Conservation (phyloP, 2,797 vertebrate genomes). For the Ataeniobius toweri region DNA sequence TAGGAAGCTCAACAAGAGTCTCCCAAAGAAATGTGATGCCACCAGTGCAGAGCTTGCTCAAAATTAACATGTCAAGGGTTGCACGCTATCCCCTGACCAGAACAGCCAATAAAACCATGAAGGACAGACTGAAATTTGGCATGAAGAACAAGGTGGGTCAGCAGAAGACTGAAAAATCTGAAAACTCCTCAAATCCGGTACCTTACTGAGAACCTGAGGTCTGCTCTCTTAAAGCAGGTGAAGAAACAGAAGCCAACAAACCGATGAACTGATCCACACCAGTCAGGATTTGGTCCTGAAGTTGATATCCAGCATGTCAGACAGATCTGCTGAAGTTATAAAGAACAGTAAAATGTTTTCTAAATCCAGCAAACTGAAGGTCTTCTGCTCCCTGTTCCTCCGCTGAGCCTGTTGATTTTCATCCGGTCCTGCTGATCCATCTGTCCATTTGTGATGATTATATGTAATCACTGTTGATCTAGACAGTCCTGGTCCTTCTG, state of each 20-base stretch:
- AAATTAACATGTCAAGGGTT: no score
- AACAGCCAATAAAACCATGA: no score
- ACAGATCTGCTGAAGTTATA: neutral
- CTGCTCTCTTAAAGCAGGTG: no score
- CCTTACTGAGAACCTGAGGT: neutral
- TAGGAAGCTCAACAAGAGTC: no score
- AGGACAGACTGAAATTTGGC: no score
- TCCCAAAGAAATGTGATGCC: neutral
- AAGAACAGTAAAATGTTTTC: neutral
- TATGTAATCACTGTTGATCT: conserved; percentile 33
- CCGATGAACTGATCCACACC: neutral
- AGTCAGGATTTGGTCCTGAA: neutral
- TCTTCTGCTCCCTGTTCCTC: neutral
- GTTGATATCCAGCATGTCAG: neutral
- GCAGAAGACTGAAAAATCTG: no score
- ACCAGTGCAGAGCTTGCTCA: no score
- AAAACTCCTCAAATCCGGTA: no score
- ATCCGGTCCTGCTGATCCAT: conserved; percentile 3
- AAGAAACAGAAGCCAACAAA: no score
- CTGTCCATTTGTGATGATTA: conserved; percentile 31
- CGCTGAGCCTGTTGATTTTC: neutral
- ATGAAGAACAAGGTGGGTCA: no score
- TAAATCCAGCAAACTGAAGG: neutral
- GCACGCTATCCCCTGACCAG: no score
- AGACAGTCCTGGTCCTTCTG: neutral